A percentile compares a stretch with the other conserved stretches of the same genome.
Conservation (phyloP, 2,113 vertebrate species). For the Phaethon lepturus region DNA sequence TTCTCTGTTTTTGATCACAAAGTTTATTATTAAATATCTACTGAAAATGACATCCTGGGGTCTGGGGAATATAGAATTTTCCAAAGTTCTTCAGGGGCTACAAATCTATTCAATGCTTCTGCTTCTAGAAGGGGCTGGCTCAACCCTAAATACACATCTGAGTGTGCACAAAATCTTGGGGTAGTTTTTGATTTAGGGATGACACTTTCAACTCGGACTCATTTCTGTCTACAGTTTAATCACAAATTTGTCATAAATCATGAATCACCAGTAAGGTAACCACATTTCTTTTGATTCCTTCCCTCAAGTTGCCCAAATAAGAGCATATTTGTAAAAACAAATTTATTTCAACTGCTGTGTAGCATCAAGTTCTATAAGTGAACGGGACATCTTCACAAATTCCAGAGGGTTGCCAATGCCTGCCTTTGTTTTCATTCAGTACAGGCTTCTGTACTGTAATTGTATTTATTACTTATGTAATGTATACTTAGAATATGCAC, state of each 20-base stretch:
- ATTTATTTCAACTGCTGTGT: not conserved
- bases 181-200: not conserved
- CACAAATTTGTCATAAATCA: not conserved
- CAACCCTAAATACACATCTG: not conserved
- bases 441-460: not conserved
- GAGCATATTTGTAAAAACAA: not conserved
- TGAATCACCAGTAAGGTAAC: not conserved
- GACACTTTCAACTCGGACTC: not conserved
- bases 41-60: not conserved
- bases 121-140: not conserved
- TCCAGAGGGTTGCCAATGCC: not conserved
- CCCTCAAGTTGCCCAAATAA: not conserved
- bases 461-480: not conserved
- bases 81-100: not conserved
- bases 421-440: not conserved
- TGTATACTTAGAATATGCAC: not conserved
- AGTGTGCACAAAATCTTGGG: not conserved
- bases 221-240: not conserved
- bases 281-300: not conserved
- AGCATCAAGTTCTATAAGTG: not conserved
- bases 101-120: not conserved
- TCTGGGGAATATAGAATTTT: not conserved
- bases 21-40: not conserved
- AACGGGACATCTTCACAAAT: not conserved
- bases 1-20: not conserved